A percentile compares a stretch with the other conserved stretches of the same genome.
Evolutionary conservation across 2,888 invertebrate species (phyloP).

Genomic region (Philereme vetulata): DNA sequence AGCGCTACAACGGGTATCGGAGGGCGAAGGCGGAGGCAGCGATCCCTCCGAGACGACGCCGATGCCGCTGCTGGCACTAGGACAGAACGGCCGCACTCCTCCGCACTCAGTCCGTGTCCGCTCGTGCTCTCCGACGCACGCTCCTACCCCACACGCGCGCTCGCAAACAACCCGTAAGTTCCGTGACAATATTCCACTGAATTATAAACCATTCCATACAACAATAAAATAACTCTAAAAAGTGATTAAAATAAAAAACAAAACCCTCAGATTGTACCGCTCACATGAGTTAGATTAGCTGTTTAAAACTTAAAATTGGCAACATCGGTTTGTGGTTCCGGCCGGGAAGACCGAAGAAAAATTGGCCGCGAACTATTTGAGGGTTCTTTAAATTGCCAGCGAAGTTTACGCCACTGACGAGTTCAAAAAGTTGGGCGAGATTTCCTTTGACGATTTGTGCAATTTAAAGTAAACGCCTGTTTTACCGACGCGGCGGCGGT

Average conservation of each 20-base stretch:
- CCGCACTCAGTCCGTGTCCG: slow-evolving; percentile 55
- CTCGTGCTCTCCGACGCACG: slow-evolving; percentile 61
- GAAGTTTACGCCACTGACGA: slow-evolving; percentile 30
- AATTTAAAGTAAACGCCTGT: slow-evolving; percentile 37
- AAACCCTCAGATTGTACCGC: slow-evolving; percentile 37
- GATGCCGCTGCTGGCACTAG: slow-evolving; percentile 8
- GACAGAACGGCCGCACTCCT: neutral
- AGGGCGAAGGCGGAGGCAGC: slow-evolving; percentile 1
- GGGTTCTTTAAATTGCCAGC: slow-evolving; percentile 37
- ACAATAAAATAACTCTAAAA: slow-evolving; percentile 38
- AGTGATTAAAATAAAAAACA: slow-evolving; percentile 29
- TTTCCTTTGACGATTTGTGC: slow-evolving; percentile 33
- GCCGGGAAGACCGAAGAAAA: slow-evolving; percentile 43
- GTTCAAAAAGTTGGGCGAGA: slow-evolving; percentile 26
- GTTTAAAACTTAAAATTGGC: slow-evolving; percentile 50
- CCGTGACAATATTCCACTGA: slow-evolving; percentile 64
- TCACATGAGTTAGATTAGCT: slow-evolving; percentile 53
- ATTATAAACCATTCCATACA: slow-evolving; percentile 44
- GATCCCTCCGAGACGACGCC: slow-evolving; percentile 2
- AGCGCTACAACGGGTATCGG: neutral
- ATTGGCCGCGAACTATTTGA: slow-evolving; percentile 44
- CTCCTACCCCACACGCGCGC: slow-evolving; percentile 49
- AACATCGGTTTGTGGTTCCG: slow-evolving; percentile 41
- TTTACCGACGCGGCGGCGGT: slow-evolving; percentile 36
- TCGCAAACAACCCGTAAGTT: slow-evolving; percentile 64